Evolutionary conservation across 2,888 invertebrate species (phyloP).

Genomic region (Tanypteryx hageni): DNA sequence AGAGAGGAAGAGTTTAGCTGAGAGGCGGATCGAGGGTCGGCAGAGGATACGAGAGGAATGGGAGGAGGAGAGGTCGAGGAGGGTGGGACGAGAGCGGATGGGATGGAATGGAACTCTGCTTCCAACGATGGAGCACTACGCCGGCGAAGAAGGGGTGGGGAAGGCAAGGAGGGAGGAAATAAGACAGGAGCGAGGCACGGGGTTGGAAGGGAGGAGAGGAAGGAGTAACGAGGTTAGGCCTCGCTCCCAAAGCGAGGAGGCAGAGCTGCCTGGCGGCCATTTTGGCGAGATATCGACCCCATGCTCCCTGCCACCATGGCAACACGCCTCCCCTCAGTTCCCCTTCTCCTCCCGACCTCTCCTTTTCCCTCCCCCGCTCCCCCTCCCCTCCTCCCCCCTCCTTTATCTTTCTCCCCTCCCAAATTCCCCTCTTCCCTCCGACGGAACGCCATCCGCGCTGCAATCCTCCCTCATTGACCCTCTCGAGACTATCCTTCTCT

Average conservation of each 20-base stretch:
- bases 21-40: too few relatives aligned
- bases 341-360: not conserved
- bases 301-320: conserved; percentile 60
- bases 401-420: not conserved
- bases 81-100: not conserved
- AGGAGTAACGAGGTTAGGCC: conserved; percentile 59
- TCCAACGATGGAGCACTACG: conserved; percentile 27
- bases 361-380: not conserved
- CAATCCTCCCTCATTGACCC: not conserved
- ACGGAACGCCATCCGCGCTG: conserved; percentile 1
- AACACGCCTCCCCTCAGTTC: not conserved
- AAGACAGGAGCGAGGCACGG: not conserved
- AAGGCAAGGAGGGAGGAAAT: not conserved
- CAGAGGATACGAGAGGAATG: not conserved
- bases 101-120: not conserved
- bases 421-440: not conserved
- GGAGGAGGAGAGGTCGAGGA: not conserved
- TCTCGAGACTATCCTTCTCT: not conserved
- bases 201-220: not conserved
- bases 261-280: conserved; percentile 57
- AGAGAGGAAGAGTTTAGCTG: not conserved
- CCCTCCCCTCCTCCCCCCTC: not conserved
- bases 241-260: conserved; percentile 17
- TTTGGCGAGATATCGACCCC: conserved; percentile 63
- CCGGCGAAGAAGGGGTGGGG: not conserved